These are phyloP conservation scores for Zaprionus lachaisei DNA, from an alignment of 1,140 invertebrate genomes.

Conservation along the genomic window DNA sequence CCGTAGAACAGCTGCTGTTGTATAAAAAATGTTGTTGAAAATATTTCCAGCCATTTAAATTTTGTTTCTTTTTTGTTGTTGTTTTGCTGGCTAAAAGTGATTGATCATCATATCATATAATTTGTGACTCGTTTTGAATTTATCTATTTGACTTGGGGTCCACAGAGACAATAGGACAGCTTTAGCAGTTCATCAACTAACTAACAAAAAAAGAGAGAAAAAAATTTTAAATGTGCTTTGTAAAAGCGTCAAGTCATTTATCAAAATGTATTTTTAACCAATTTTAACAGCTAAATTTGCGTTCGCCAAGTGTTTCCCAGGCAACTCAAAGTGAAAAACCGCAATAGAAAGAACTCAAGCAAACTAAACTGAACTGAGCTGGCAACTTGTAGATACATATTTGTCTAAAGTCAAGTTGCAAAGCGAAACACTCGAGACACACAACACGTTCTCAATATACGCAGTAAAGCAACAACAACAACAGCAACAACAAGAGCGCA, in stretches of 20 bases:
- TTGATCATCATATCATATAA: conserved; percentile 66
- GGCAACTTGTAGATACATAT: conserved; percentile 40
- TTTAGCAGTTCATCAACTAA: conserved; percentile 40
- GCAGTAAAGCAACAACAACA: conserved; percentile 1
- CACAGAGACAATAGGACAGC: conserved; percentile 52
- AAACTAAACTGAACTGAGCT: conserved; percentile 5
- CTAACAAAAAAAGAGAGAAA: conserved; percentile 5
- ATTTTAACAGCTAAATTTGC: conserved; percentile 74
- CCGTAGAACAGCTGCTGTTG: conserved; percentile 6
- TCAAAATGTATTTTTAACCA: conserved; percentile 66
- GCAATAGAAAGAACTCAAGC: conserved; percentile 17
- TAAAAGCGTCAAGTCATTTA: conserved; percentile 68
- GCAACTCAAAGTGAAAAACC: conserved; percentile 65
- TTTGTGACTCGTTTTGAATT: conserved; percentile 64
- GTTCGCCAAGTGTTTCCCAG: conserved; percentile 59
- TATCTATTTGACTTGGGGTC: conserved; percentile 60
- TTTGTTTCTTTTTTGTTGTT: background rate
- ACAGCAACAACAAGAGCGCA: conserved; percentile 56
- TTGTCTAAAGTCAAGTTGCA: conserved; percentile 56
- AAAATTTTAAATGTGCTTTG: background rate
- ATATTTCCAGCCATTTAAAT: background rate
- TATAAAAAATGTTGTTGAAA: background rate
- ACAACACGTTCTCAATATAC: conserved; percentile 56
- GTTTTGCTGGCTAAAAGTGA: conserved; percentile 38
- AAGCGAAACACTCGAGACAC: conserved; percentile 58